Percentiles rank a stretch among this genome's conserved stretches.
phyloP scores from a whole-genome alignment of 1,140 invertebrate species.

The Rhynchophorus ferrugineus region DNA sequence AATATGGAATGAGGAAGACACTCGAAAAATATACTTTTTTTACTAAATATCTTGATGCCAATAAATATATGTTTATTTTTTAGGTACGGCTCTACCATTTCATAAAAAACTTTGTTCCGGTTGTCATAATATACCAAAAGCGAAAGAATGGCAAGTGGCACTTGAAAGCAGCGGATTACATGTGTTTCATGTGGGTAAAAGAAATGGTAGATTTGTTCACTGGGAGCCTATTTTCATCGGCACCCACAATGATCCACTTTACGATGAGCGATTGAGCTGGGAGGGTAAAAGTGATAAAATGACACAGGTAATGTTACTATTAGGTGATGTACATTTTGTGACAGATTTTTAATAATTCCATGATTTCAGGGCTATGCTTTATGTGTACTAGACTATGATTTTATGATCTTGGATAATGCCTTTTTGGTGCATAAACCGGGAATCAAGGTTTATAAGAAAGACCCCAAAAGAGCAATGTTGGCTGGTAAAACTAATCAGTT shows the following conservation, averaged over 20 bases:
- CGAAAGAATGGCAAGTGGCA: constrained; percentile 72
- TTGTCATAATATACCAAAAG: constrained; percentile 82
- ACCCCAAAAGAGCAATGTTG: constrained; percentile 63
- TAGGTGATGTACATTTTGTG: not conserved
- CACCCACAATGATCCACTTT: constrained; percentile 77
- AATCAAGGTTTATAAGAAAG: constrained; percentile 72
- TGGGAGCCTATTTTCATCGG: constrained; percentile 91
- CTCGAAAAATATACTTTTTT: too few species aligned
- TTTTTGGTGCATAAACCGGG: constrained; percentile 83
- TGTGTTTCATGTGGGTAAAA: constrained; percentile 78
- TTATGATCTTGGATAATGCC: constrained; percentile 82
- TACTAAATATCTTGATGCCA: too few species aligned
- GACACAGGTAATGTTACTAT: constrained; percentile 64
- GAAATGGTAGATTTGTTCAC: constrained; percentile 68
- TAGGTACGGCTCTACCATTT: constrained; percentile 71
- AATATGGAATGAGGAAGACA: too few species aligned
- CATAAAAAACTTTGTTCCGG: constrained; percentile 83
- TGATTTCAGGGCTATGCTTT: constrained; percentile 71
- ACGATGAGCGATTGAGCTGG: constrained; percentile 82
- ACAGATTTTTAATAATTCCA: not conserved
- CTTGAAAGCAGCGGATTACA: constrained; percentile 60
- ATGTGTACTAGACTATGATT: constrained; percentile 82
- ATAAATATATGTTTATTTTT: too few species aligned
- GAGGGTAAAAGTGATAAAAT: constrained; percentile 89
- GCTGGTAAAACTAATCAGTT: constrained; percentile 70